Evolutionary conservation across 2,888 invertebrate genomes (phyloP).

Genomic region (Tenthredo amoena): DNA sequence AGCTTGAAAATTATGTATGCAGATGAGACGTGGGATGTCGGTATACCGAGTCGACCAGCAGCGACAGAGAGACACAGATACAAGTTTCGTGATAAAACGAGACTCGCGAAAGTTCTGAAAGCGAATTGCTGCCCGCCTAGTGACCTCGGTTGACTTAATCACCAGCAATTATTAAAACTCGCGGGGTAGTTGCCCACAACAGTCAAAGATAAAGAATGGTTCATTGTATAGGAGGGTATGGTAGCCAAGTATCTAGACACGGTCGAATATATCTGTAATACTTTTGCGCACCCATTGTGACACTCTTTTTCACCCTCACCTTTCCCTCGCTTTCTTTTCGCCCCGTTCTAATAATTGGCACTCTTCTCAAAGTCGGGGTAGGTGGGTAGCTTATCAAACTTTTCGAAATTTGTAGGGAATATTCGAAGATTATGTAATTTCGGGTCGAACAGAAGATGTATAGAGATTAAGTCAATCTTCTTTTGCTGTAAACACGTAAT

Average conservation of each 20-base stretch:
- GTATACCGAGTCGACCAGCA: background rate
- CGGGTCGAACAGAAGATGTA: too few species aligned
- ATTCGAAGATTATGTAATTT: background rate
- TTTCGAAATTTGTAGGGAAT: background rate
- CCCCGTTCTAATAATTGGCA: background rate
- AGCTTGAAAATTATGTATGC: constrained; percentile 36
- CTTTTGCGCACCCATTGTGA: background rate
- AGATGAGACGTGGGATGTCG: constrained; percentile 22
- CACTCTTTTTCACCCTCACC: background rate
- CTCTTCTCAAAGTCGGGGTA: background rate
- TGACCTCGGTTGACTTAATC: constrained; percentile 13
- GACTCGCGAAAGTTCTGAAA: background rate
- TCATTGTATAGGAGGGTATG: background rate
- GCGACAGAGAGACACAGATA: background rate
- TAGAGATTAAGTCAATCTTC: too few species aligned
- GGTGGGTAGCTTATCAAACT: background rate
- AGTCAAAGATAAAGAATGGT: constrained; percentile 23
- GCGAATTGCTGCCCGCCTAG: background rate
- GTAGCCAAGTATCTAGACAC: background rate
- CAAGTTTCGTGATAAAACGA: background rate
- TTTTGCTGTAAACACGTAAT: too few species aligned
- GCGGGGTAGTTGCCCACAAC: background rate
- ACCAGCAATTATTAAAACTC: constrained; percentile 39
- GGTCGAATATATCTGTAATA: background rate
- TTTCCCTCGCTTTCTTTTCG: background rate